A percentile compares a stretch with the other conserved stretches of the same genome.
Conservation (phyloP, 2,113 vertebrate genomes). For the Coreoperca whiteheadi region DNA sequence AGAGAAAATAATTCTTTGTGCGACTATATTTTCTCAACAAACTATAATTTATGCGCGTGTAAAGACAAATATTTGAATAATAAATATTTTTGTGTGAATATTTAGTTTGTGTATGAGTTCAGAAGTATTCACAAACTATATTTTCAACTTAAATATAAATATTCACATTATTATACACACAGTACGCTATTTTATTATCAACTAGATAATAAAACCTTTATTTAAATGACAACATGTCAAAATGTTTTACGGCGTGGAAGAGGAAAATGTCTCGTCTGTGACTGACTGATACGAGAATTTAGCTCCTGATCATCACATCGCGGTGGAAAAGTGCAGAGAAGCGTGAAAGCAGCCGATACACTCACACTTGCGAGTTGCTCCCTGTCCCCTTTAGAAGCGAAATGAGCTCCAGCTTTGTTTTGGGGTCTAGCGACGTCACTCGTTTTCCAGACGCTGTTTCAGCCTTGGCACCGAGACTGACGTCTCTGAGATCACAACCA, state of each 20-base stretch:
- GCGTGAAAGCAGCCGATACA: slow-evolving; percentile 43
- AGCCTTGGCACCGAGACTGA: slow-evolving; percentile 91
- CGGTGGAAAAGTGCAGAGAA: slow-evolving; percentile 2
- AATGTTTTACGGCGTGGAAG: no score
- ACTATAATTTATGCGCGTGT: no score
- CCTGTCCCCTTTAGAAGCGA: slow-evolving; percentile 76
- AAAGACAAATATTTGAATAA: no score
- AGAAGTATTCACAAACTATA: no score
- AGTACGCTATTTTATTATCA: no score
- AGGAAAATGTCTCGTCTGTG: background rate
- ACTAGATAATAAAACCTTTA: background rate
- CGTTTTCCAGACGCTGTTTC: slow-evolving; percentile 91
- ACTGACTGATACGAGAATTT: background rate
- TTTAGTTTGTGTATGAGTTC: no score
- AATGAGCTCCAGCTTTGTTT: slow-evolving; percentile 81
- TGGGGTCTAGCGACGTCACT: slow-evolving; percentile 70
- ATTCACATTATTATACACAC: no score
- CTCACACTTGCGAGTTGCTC: slow-evolving; percentile 85
- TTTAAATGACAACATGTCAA: background rate
- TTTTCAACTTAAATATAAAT: no score
- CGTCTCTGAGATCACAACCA: slow-evolving; percentile 83
- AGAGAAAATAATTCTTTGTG: no score
- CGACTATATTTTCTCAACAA: no score
- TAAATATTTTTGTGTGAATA: no score
- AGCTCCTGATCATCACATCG: background rate